Percentiles rank a stretch among this genome's conserved stretches.
These are phyloP conservation scores for Mythimna loreyi DNA, from an alignment of 2,888 invertebrate genomes.

Conservation along the genomic window DNA sequence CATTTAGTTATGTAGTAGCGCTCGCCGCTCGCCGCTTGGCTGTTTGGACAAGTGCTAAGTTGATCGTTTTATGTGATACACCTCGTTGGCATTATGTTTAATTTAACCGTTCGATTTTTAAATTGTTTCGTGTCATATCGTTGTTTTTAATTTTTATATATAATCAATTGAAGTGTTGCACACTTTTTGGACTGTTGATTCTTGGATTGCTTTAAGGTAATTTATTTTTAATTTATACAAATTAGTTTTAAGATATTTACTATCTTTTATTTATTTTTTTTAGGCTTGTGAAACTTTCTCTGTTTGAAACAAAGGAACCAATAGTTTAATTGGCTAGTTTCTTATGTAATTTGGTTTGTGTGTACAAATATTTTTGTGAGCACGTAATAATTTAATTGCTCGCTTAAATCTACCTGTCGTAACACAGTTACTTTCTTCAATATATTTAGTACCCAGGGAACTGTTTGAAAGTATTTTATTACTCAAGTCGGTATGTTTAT, in stretches of 20 bases:
- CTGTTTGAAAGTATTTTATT: constrained; percentile 47
- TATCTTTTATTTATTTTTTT: constrained; percentile 22
- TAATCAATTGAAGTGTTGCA: constrained; percentile 69
- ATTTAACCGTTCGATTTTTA: constrained; percentile 86
- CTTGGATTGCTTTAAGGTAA: constrained; percentile 73
- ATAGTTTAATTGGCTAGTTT: constrained; percentile 50
- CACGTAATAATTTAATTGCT: constrained; percentile 56
- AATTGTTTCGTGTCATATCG: constrained; percentile 82
- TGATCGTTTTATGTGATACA: constrained; percentile 90
- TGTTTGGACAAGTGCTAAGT: constrained; percentile 90
- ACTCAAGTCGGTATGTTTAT: constrained; percentile 20
- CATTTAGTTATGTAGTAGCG: constrained; percentile 80
- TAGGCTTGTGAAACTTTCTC: constrained; percentile 46
- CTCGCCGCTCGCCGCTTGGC: constrained; percentile 71
- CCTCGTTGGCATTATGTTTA: constrained; percentile 88
- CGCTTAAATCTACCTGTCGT: constrained; percentile 45
- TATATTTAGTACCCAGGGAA: constrained; percentile 22
- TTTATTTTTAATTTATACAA: constrained; percentile 55
- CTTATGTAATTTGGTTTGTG: constrained; percentile 57
- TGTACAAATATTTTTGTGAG: constrained; percentile 56
- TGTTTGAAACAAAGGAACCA: constrained; percentile 57
- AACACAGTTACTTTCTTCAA: constrained; percentile 57
- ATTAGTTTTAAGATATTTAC: constrained; percentile 34
- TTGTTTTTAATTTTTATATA: constrained; percentile 74
- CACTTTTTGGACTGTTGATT: constrained; percentile 74